Evolutionary conservation across 2,113 vertebrate genomes (phyloP), one percentile per base, ranked within the genome.

Genomic region (Sorex araneus): DNA sequence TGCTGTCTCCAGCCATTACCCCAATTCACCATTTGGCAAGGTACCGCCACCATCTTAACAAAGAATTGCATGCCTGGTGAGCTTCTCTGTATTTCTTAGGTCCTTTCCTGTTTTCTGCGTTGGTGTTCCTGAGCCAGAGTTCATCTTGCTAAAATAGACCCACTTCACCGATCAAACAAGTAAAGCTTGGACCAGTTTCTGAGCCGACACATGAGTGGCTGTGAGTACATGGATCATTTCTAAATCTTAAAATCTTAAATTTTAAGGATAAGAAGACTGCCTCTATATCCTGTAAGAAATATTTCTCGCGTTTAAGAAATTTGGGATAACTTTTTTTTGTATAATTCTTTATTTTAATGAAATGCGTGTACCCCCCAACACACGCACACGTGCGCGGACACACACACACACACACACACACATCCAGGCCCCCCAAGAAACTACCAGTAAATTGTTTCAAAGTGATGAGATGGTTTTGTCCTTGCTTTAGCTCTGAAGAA

Each of bases 141-240:
- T 19, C 1, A n/a, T 80, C 18, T 13, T 63, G 69, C 1, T 88
- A 67, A 95, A 90, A 88, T 74, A 91, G 76, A 70, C 6, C 70
- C 32, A n/a, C 40, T 32, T 80, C 64, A 81, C 32, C 8, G 57
- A 47, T 47, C 66, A 84, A 23, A 89, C 54, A 88, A 96, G 21
- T 40, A 80, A 69, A 81, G 2, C 50, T 83, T 28, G 25, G 32
- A 21, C 11, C 67, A 25, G 0, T n/a, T 71, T 67, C 76, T 83
- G 77, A 5, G 19, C 21, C 50, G 64, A 54, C 80, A 54, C 43
- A 4, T 67, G 79, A 69, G 66, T 8, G 60, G 94, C 70, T 0
- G 96, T 96, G 78, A 96, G 95, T 97, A 91, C n/a, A 23, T 16
- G 18, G 45, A 64, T 87, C 6, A 15, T 89, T 89, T 94, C n/a